Evolutionary conservation across 1,140 invertebrate species (phyloP).

Genomic region (Laupala kohalensis): DNA sequence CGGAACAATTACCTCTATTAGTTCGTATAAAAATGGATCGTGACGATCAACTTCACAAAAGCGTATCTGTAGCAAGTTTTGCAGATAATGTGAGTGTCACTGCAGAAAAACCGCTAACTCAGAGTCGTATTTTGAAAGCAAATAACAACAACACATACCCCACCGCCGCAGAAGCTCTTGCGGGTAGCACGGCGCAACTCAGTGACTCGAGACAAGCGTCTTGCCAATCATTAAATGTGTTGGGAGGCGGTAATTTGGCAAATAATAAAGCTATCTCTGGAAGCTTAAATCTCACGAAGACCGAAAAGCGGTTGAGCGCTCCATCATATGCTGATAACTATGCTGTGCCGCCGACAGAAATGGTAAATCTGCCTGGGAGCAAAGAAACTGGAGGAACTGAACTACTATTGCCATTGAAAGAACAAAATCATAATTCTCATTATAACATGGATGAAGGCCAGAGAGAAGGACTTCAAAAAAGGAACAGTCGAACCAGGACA

Average conservation of each 20-base stretch:
- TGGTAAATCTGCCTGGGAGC: not conserved
- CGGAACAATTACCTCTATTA: slow-evolving; percentile 29
- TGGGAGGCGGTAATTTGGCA: not conserved
- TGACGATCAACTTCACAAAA: slow-evolving; percentile 23
- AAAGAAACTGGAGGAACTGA: not conserved
- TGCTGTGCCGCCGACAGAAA: not conserved
- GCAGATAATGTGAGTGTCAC: slow-evolving; percentile 13
- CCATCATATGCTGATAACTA: not conserved
- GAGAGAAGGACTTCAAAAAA: not conserved
- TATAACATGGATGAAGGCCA: not conserved
- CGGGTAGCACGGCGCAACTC: slow-evolving; percentile 36
- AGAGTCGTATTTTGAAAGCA: slow-evolving; percentile 19
- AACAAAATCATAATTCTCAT: not conserved
- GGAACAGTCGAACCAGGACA: not conserved
- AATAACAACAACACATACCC: slow-evolving; percentile 62
- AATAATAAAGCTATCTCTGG: not conserved
- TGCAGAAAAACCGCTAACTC: slow-evolving; percentile 14
- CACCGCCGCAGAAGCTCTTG: slow-evolving; percentile 55
- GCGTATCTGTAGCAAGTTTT: slow-evolving; percentile 22
- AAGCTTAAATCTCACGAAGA: not conserved
- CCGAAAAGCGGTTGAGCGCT: slow-evolving; percentile 3
- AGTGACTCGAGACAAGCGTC: not conserved
- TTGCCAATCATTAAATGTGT: slow-evolving; percentile 2
- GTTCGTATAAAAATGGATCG: slow-evolving; percentile 32
- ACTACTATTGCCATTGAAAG: not conserved